A percentile compares a stretch with the other conserved stretches of the same genome.
Evolutionary conservation across 2,113 vertebrate genomes (phyloP).

Genomic region (Willisornis vidua): DNA sequence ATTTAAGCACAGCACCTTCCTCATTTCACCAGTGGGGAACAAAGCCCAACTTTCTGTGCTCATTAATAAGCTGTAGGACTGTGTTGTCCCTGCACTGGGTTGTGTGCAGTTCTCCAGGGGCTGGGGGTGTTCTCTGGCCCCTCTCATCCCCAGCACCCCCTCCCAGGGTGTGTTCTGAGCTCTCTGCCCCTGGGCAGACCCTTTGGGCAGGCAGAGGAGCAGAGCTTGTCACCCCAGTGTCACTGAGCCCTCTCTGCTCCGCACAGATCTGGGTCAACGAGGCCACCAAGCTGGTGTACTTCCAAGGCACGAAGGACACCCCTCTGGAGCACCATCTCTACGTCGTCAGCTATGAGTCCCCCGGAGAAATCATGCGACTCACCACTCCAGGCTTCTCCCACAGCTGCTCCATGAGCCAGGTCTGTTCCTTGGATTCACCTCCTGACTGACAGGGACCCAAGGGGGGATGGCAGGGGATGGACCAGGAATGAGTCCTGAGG

Average conservation of each 20-base stretch:
- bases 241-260: not conserved
- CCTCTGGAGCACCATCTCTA: constrained; percentile 96
- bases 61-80: not conserved
- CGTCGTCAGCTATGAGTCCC: constrained; percentile 87
- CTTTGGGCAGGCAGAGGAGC: not conserved
- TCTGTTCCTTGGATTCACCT: not conserved
- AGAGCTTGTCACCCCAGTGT: not conserved
- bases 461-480: too few relatives aligned
- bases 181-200: not conserved
- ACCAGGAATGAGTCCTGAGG: too few relatives aligned
- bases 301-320: constrained; percentile 95
- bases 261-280: constrained; percentile 95
- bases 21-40: not conserved
- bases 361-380: constrained; percentile 87
- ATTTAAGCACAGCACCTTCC: not conserved
- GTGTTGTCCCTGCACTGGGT: fast-evolving
- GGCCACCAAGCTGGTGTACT: constrained; percentile 89
- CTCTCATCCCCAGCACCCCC: not conserved
- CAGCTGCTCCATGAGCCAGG: constrained; percentile 96
- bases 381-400: constrained; percentile 94
- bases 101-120: fast-evolving
- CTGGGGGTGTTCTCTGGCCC: not conserved
- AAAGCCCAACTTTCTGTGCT: not conserved
- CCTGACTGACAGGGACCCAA: not conserved
- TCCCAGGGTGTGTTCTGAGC: not conserved